Evolutionary conservation across 2,888 invertebrate species (phyloP), one percentile per base, ranked within the genome.

Genomic region (Cataglyphis livida): DNA sequence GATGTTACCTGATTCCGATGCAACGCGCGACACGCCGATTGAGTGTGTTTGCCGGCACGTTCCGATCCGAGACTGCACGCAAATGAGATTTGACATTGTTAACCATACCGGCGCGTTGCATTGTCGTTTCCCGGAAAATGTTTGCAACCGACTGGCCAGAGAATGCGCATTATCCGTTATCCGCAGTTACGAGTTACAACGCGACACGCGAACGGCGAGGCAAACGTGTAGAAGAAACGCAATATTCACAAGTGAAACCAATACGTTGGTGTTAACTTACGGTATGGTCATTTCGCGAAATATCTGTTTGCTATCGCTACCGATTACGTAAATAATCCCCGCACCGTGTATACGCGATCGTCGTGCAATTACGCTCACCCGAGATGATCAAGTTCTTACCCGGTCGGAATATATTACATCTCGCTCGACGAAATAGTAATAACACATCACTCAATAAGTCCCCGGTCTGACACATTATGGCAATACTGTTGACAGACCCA

Each of bases 201-300:
- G 51, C 25, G 18, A 25, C 48, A 18, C 54, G 57, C 68, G 57
- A 82, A 57, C 76, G 10, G 7, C 59, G 44, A 48, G 28, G 15
- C 28, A 57, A 21, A 7, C 12, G 48, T 64, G 38, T 15, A 35
- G 32, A 71, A 70, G 91, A 91, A 90, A 91, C 75, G 89, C 84
- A 90, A 91, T 91, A 91, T 89, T 89, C 85, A 76, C 71, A 68
- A 61, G 70, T 86, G 87, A 90, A 91, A 91, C 84, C 83, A 87
- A 90, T 87, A 89, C 86, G 54, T 7, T 35, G 84, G 87, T 92
- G 85, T 92, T 89, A 84, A 78, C 65, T 92, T 92, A 90, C 92
- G 70, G 41, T 48, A 51, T 32, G 28, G 51, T 12, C 65, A 82
- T 79, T 83, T 81, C 74, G 41, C 68, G 70, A 82, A 79, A 86